Percentiles rank a stretch among this genome's conserved stretches.
These are phyloP conservation scores for Julus scandinavius DNA, from an alignment of 2,888 invertebrate genomes.

Conservation along the genomic window DNA sequence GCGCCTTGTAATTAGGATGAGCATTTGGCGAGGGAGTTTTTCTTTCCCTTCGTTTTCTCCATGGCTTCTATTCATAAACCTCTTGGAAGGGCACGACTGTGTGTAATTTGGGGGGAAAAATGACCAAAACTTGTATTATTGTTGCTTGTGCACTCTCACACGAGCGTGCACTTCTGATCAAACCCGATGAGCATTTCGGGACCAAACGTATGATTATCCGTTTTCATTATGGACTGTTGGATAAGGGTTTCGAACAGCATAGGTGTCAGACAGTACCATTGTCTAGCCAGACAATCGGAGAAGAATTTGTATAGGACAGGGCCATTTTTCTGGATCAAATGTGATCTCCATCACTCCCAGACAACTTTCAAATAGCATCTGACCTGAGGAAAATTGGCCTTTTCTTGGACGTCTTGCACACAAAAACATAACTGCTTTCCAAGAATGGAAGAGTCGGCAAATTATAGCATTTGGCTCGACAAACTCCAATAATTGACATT, in stretches of 20 bases:
- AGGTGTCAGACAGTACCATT: background rate
- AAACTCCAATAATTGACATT: background rate
- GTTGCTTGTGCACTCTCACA: background rate
- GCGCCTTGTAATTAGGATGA: constrained; percentile 42
- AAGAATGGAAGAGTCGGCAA: background rate
- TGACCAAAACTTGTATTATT: background rate
- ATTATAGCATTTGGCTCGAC: background rate
- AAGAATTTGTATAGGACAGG: background rate
- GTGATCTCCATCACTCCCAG: background rate
- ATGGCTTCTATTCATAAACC: background rate
- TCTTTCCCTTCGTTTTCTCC: background rate
- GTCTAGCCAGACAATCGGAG: background rate
- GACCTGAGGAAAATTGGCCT: background rate
- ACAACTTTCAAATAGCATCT: background rate
- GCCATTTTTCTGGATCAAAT: background rate
- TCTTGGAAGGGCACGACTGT: background rate
- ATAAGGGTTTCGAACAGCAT: background rate
- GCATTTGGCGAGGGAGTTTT: background rate
- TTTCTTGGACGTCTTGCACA: background rate
- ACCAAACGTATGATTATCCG: background rate
- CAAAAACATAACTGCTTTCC: background rate
- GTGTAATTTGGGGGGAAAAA: background rate
- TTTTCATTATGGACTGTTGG: constrained; percentile 21
- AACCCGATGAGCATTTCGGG: background rate
- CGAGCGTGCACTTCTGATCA: background rate